Base-by-base conservation (phyloP, 2,888 invertebrate species). In the Podabrus alpinus region DNA sequence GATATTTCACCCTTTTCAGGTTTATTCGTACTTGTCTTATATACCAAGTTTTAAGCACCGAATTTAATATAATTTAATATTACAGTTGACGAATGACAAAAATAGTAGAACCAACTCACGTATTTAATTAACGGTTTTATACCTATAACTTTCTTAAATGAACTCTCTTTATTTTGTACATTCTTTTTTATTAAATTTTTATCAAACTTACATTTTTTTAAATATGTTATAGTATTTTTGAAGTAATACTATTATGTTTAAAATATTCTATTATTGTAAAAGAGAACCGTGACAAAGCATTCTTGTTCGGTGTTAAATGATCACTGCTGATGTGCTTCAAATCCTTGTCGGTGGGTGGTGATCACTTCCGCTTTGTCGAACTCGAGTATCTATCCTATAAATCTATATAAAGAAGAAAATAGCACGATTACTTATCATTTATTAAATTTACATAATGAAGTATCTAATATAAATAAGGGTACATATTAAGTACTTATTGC, bases 351-450 rank as follows among this genome's bases (percentile, higher is more conserved):
- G 80, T 79, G 80, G 80, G 81, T 80, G 84, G 82, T 81, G 83
- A 83, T 84, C 83, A 81, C 82, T 84, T 84, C 83, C 84, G 81
- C 80, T 80, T 82, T 82, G 82, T 83, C 83, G 83, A 83, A 83
- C 82, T 78, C 80, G 81, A 82, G 82, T 82, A 82, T 80, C 82
- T 82, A 45, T 45, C n/a, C 45, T 78, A 83, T 83, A 84, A 84
- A 84, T 84, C 83, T 84, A 83, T 83, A 82, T 81, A 79, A 80
- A 81, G 81, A 80, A 83, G 83, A 82, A 84, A 84, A 83, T 81
- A 82, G 83, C 83, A 84, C 84, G 84, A 83, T 83, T 83, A 84
- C 84, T 84, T 84, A 83, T 82, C 83, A 81, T 81, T 81, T 82
- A 83, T 83, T 83, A 83, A 84, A 83, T 83, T 82, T 79, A 79